Evolutionary conservation across 2,888 invertebrate species (phyloP).

Genomic region (Caenorhabditis doughertyi): DNA sequence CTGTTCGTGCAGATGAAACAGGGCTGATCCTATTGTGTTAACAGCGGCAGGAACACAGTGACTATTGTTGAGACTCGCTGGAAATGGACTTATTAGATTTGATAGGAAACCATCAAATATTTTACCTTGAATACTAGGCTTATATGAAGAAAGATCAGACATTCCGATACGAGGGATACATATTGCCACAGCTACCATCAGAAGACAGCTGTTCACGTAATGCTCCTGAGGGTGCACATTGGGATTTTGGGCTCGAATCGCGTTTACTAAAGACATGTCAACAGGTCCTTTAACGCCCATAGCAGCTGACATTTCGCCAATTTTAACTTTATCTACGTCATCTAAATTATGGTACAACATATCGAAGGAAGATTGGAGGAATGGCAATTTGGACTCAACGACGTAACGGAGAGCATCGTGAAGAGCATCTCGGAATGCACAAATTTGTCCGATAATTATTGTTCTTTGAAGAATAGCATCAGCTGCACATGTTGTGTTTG

Average conservation of each 20-base stretch:
- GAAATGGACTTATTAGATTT: no score
- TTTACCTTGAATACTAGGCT: conserved; percentile 68
- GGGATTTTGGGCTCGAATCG: conserved; percentile 88
- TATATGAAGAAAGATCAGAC: conserved; percentile 88
- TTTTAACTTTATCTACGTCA: conserved; percentile 66
- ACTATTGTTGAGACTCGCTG: conserved; percentile 89
- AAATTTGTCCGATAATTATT: conserved; percentile 97
- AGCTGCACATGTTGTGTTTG: conserved; percentile 70
- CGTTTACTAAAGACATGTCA: conserved; percentile 94
- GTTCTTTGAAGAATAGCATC: conserved; percentile 91
- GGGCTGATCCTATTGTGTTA: conserved; percentile 95
- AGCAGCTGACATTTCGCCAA: conserved; percentile 94
- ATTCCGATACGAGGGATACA: conserved; percentile 95
- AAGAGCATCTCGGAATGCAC: conserved; percentile 94
- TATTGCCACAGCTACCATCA: conserved; percentile 99
- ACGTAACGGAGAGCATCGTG: conserved; percentile 96
- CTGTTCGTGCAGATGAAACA: conserved; percentile 96
- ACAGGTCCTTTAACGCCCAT: conserved; percentile 95
- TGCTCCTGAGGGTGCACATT: conserved; percentile 75
- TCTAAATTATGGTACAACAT: conserved; percentile 74
- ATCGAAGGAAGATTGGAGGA: conserved; percentile 93
- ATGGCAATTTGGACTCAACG: conserved; percentile 89
- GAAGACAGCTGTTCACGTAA: conserved; percentile 89
- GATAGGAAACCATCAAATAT: not conserved
- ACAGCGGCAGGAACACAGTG: conserved; percentile 98